A percentile compares a stretch with the other conserved stretches of the same genome.
Evolutionary conservation across 1,140 invertebrate genomes (phyloP).

Genomic region (Drosophila malerkotliana): DNA sequence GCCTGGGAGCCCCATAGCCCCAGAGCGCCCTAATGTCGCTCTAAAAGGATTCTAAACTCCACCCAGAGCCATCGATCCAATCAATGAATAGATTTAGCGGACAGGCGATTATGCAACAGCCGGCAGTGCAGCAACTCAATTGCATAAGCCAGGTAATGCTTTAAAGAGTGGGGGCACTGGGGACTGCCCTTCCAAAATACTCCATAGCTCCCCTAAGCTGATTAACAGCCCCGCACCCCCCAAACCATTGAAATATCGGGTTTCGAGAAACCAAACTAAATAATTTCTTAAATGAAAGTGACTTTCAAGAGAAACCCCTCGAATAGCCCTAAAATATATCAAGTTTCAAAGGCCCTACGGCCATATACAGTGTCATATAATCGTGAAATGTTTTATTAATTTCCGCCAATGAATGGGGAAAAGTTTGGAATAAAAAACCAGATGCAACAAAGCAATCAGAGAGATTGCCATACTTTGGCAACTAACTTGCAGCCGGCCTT

Average conservation of each 20-base stretch:
- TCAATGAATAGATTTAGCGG: constrained; percentile 39
- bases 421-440: constrained; percentile 2
- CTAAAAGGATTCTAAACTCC: constrained; percentile 33
- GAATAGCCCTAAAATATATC: too few relatives aligned
- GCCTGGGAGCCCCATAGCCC: too few relatives aligned
- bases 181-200: not conserved
- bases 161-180: not conserved
- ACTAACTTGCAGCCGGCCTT: constrained; percentile 18
- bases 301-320: not conserved
- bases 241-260: not conserved
- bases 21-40: constrained; percentile 8
- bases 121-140: constrained; percentile 4
- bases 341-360: too few relatives aligned
- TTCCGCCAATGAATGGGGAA: constrained; percentile 1
- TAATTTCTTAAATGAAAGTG: not conserved
- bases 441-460: constrained; percentile 31
- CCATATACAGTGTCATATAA: not conserved
- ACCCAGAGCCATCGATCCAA: constrained; percentile 9
- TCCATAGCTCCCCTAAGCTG: constrained; percentile 32
- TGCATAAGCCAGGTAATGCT: constrained; percentile 26
- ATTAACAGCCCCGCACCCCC: constrained; percentile 4
- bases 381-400: not conserved
- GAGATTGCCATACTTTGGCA: constrained; percentile 26
- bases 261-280: constrained; percentile 13
- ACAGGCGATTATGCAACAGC: constrained; percentile 38